Conservation (phyloP, 2,888 invertebrate species). For the Danaus chrysippus region DNA sequence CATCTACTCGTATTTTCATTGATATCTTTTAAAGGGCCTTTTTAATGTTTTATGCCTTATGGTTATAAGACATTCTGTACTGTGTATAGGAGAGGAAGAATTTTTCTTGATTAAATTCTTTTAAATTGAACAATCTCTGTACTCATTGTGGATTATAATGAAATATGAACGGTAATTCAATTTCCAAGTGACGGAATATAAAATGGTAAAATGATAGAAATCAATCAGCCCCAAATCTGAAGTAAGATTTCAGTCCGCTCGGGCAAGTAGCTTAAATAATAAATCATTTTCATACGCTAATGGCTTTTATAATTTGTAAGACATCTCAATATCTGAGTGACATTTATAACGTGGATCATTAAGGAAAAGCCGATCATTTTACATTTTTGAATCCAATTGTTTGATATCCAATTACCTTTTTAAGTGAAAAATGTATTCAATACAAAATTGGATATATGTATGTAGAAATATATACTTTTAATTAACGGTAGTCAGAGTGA, state of each 20-base stretch:
- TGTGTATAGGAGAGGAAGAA: not conserved
- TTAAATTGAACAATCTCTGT: not conserved
- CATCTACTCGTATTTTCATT: too few relatives aligned
- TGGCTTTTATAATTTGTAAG: slow-evolving; percentile 19
- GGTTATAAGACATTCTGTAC: too few relatives aligned
- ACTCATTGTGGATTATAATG: not conserved
- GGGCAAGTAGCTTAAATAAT: slow-evolving; percentile 13
- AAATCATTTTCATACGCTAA: slow-evolving; percentile 21
- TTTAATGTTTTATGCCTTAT: too few relatives aligned
- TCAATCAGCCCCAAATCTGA: slow-evolving; percentile 15
- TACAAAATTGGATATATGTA: too few relatives aligned
- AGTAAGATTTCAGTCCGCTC: slow-evolving; percentile 12
- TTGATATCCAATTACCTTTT: too few relatives aligned
- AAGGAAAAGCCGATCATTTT: not conserved
- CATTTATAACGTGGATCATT: slow-evolving; percentile 7
- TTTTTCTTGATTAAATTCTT: not conserved
- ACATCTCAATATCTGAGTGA: slow-evolving; percentile 17
- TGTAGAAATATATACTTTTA: too few relatives aligned
- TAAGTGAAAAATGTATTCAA: too few relatives aligned
- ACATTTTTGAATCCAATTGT: not conserved
- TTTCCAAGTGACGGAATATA: slow-evolving; percentile 6
- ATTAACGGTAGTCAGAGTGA: too few relatives aligned
- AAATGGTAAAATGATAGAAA: slow-evolving; percentile 6
- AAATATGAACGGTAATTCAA: slow-evolving; percentile 5
- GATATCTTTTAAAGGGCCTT: too few relatives aligned